A percentile compares a stretch with the other conserved stretches of the same genome.
Evolutionary conservation across 2,797 vertebrate genomes (phyloP).

Genomic region (Hozukius guyotensis): DNA sequence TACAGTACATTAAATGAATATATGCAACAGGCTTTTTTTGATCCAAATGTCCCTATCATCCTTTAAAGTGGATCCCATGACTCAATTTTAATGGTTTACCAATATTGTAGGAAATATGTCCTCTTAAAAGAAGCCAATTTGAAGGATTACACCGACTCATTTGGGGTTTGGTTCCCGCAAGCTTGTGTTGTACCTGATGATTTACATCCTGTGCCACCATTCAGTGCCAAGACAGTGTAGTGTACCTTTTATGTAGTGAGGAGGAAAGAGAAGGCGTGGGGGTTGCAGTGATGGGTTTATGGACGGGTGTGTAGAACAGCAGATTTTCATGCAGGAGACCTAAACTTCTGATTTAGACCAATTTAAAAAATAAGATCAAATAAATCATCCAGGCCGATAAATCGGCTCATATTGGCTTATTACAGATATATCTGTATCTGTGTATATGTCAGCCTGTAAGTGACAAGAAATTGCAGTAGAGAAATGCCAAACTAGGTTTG

Average conservation of each 20-base stretch:
- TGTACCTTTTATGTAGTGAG: background rate
- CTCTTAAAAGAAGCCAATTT: background rate
- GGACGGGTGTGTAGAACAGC: background rate
- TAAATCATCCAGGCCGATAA: background rate
- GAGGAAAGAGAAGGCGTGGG: background rate
- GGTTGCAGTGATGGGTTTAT: background rate
- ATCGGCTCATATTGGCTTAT: background rate
- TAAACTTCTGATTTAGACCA: background rate
- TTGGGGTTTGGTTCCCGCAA: background rate
- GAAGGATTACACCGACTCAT: background rate
- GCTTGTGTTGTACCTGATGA: background rate
- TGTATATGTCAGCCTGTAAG: background rate
- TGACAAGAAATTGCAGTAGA: background rate
- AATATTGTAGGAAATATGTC: background rate
- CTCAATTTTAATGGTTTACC: background rate
- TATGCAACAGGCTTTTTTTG: background rate
- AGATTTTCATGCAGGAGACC: background rate
- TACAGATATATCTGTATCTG: background rate
- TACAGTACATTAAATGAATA: slow-evolving; percentile 9
- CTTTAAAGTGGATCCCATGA: background rate
- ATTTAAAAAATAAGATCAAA: background rate
- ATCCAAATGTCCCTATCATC: background rate
- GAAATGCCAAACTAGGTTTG: background rate
- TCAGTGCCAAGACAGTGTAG: background rate
- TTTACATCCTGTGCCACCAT: background rate